These are phyloP conservation scores for Clarias platycephalus DNA, from an alignment of 2,797 vertebrate species.

Conservation along the genomic window DNA sequence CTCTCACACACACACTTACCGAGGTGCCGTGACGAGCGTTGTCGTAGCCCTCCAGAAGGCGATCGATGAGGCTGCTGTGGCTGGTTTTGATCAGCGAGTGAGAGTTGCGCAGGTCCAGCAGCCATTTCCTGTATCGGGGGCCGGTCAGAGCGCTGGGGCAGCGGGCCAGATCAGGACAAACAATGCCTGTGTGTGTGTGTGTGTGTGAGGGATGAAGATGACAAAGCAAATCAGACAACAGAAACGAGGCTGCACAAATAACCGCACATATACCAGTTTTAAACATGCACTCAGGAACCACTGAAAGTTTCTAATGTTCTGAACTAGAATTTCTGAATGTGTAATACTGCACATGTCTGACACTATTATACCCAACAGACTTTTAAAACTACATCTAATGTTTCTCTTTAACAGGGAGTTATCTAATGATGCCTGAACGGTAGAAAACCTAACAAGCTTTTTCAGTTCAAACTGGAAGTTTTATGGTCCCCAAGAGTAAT, in stretches of 20 bases:
- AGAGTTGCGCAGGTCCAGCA: slow-evolving; percentile 84
- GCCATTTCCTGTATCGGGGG: slow-evolving; percentile 84
- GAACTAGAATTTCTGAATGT: background rate
- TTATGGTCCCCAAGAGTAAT: background rate
- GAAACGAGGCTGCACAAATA: background rate
- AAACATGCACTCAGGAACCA: background rate
- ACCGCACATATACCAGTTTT: background rate
- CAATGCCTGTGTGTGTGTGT: slow-evolving; percentile 76
- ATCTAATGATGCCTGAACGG: background rate
- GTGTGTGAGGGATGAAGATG: background rate
- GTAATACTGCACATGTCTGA: background rate
- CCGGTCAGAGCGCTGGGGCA: slow-evolving; percentile 82
- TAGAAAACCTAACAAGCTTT: background rate
- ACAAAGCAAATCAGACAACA: background rate
- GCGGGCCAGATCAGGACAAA: slow-evolving; percentile 77
- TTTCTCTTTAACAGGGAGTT: background rate
- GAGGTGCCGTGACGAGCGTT: slow-evolving; percentile 87
- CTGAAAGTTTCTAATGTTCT: background rate
- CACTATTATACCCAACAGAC: background rate
- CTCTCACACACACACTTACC: slow-evolving; percentile 64
- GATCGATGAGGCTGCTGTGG: slow-evolving; percentile 79
- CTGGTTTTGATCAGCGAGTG: slow-evolving; percentile 76
- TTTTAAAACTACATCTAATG: background rate
- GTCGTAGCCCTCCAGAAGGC: slow-evolving; percentile 87
- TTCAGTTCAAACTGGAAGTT: background rate